Evolutionary conservation across 1,140 invertebrate species (phyloP), one percentile per base, ranked within the genome.

Genomic region (Sitobion miscanthi): DNA sequence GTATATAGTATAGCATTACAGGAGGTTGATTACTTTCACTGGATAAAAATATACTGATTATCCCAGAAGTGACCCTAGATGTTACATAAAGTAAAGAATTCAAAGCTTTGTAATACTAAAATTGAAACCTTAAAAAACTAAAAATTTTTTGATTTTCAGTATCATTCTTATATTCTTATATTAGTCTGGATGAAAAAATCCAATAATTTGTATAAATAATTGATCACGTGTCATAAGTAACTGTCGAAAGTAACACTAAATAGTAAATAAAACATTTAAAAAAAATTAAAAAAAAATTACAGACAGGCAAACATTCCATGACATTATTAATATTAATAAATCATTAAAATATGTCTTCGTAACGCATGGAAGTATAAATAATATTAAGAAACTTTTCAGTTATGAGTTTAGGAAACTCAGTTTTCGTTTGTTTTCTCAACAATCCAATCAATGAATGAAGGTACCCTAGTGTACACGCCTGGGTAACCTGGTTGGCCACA

Each of bases 391-490:
- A 77, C 0, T 6, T 77, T 6, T 69, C 11, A 69, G 3, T n/a
- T 17, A n/a, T 69, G 62, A 14, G 30, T 69, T n/a, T 69, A 69
- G 9, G 62, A 4, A 69, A n/a, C 62, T 88, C 35, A 90, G 94
- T 57, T 57, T 21, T 25, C 8, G 11, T 30, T 23, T 62, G 62
- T 21, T 54, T 97, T 97, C 94, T 97, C 96, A 94, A 95, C 95
- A 93, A 98, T 98, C 97, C 97, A 98, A 94, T 96, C 95, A 3
- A 97, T 95, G 95, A 97, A 98, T 94, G 96, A 96, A 9, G 97
- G 97, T 14, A 98, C 96, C 86, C 97, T 96, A 0, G 97, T 97
- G 95, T 98, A 98, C 0, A 98, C 97, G 0, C 98, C 97, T 0
- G 97, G 97, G 95, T 97, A 97, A 1, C 96, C 96, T 1, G 96